Evolutionary conservation across 1,140 invertebrate species (phyloP).

Genomic region (Ceratitis capitata): DNA sequence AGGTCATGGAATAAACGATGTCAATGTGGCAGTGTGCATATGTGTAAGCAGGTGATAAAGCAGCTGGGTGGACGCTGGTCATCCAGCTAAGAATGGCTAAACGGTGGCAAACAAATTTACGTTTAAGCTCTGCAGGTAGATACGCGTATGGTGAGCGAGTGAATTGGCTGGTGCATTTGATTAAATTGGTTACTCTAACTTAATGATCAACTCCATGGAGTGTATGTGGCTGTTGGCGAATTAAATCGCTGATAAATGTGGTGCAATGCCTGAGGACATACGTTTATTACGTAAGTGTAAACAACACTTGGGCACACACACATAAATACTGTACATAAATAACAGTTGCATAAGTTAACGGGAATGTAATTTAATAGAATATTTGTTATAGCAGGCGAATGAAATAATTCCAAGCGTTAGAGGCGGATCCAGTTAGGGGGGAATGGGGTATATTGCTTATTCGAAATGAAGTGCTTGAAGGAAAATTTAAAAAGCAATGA

Average conservation of each 20-base stretch:
- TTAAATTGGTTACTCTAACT: background rate
- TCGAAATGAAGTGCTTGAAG: too few relatives aligned
- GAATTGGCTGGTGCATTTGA: background rate
- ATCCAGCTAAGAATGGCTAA: background rate
- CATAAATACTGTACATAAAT: background rate
- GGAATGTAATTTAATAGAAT: background rate
- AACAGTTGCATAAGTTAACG: background rate
- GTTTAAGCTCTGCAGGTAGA: background rate
- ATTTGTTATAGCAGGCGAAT: background rate
- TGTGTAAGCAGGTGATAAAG: background rate
- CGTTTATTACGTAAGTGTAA: background rate
- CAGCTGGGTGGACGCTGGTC: background rate
- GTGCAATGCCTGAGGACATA: background rate
- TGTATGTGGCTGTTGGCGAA: too few relatives aligned
- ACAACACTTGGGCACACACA: background rate
- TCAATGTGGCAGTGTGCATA: background rate
- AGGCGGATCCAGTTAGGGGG: too few relatives aligned
- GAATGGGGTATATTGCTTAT: too few relatives aligned
- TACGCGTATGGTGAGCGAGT: background rate
- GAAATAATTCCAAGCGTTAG: background rate
- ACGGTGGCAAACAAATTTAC: background rate
- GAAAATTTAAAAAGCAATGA: too few relatives aligned
- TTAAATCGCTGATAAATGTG: constrained; percentile 35
- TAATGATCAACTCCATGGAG: background rate
- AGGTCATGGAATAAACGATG: background rate